Percentiles rank a stretch among this genome's conserved stretches.
phyloP scores from a whole-genome alignment of 2,797 vertebrate genomes.

The Myotis pilosus region DNA sequence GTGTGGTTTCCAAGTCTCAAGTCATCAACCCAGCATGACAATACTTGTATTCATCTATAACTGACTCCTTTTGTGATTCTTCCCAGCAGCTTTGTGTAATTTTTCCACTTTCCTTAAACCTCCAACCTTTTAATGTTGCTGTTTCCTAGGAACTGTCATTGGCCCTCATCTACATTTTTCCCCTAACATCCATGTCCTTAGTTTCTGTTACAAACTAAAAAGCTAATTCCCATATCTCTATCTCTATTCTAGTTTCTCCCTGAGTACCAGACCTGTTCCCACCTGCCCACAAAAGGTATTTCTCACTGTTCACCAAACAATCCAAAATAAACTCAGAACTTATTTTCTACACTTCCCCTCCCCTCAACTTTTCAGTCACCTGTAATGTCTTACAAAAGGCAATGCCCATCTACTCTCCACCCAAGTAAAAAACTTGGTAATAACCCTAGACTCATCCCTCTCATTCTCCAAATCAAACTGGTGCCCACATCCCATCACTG shows the following conservation, averaged over 20 bases:
- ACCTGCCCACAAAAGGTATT: not conserved
- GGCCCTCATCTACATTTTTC: not conserved
- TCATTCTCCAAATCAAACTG: not conserved
- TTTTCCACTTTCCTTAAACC: slow-evolving; percentile 46
- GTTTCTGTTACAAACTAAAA: slow-evolving; percentile 22
- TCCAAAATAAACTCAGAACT: slow-evolving; percentile 2
- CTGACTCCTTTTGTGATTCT: slow-evolving; percentile 48
- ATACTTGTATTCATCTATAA: slow-evolving; percentile 41
- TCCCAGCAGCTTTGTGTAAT: not conserved
- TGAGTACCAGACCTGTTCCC: not conserved
- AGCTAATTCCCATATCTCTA: not conserved
- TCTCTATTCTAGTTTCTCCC: not conserved
- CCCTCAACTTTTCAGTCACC: not conserved
- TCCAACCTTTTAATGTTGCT: not conserved
- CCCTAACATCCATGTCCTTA: not conserved
- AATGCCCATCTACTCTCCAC: not conserved
- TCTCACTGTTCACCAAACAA: not conserved
- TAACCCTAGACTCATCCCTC: not conserved
- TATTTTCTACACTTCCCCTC: not conserved
- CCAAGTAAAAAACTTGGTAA: not conserved
- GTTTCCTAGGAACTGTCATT: not conserved
- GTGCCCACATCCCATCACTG: not conserved
- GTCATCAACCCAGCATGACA: slow-evolving; percentile 4
- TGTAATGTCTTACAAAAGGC: not conserved
- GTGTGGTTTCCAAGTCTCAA: slow-evolving; percentile 35